Evolutionary conservation across 1,140 invertebrate species (phyloP), one percentile per base, ranked within the genome.

Genomic region (Sarcophaga peregrina): DNA sequence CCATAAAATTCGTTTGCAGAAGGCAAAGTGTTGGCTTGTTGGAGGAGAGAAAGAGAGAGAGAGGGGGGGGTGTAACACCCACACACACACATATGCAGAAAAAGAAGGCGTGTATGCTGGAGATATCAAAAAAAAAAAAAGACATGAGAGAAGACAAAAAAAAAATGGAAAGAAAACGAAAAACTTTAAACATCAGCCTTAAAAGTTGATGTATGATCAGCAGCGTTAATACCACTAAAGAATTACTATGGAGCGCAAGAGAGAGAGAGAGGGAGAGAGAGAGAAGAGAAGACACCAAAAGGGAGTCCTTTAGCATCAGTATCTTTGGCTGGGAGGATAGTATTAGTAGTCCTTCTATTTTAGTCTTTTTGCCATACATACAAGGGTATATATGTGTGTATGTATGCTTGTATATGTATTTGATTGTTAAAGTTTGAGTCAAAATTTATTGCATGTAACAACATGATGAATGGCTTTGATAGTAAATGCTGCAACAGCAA

Each of bases 401-500:
- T 20, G 62, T n/a, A 52, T 52, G 9, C 50, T 9, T 9, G 50
- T 52, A 52, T 5, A 50, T 50, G 11, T 50, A 68, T 68, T 68
- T 68, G 17, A 17, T 20, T 20, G n/a, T 68, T 20, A 68, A 37
- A 68, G 62, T 68, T 68, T 68, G 62, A 87, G 85, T 82, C 83
- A 86, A 87, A 88, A 88, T 88, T 87, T 88, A 88, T 88, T 87
- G 85, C 87, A 87, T 88, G 87, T 86, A 88, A 86, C 87, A 84
- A 87, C 87, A 88, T 88, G 87, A 88, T 88, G 87, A 88, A 88
- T 87, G 87, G 86, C 88, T 88, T 85, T 88, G 87, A 88, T 88
- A 88, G 87, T 88, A 87, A 88, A 68, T 68, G 62, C 62, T 68
- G 62, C 62, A 68, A 68, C 62, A 68, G 62, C 62, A n/a, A n/a